Percentiles rank a stretch among this genome's conserved stretches.
These are phyloP conservation scores for Andrena hattorfiana DNA, from an alignment of 2,888 invertebrate species.

Conservation along the genomic window DNA sequence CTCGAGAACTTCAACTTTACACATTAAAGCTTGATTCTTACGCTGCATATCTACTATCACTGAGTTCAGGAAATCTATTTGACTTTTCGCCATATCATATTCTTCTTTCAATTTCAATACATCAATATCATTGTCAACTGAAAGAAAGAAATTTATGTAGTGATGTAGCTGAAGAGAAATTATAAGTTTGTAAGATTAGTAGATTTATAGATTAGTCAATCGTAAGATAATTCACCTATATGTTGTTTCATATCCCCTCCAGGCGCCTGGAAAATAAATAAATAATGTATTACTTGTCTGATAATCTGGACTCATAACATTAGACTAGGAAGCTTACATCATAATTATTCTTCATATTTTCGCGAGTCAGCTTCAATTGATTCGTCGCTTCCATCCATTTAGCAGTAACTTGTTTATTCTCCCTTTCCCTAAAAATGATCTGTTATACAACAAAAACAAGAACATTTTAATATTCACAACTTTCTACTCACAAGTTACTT, in stretches of 20 bases:
- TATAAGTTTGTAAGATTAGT: too few species aligned
- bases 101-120: conserved; percentile 86
- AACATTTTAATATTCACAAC: background rate
- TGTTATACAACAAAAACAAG: background rate
- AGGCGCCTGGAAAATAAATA: conserved; percentile 63
- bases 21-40: conserved; percentile 94
- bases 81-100: conserved; percentile 89
- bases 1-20: conserved; percentile 92
- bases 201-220: too few species aligned
- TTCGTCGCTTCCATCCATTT: conserved; percentile 75
- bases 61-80: conserved; percentile 96
- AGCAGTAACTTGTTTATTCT: conserved; percentile 76
- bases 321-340: conserved; percentile 67
- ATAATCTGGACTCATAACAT: conserved; percentile 16
- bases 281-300: conserved; percentile 32
- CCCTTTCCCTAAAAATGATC: conserved; percentile 76
- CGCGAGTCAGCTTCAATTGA: conserved; percentile 76
- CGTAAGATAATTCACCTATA: conserved; percentile 61
- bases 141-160: conserved; percentile 42
- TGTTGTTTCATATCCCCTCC: conserved; percentile 72
- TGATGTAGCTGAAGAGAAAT: background rate
- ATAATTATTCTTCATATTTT: conserved; percentile 79
- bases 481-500: conserved; percentile 73
- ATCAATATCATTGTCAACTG: conserved; percentile 52
- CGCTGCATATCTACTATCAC: conserved; percentile 98